phyloP scores from a whole-genome alignment of 2,797 vertebrate genomes.

The Galaxias olidus region DNA sequence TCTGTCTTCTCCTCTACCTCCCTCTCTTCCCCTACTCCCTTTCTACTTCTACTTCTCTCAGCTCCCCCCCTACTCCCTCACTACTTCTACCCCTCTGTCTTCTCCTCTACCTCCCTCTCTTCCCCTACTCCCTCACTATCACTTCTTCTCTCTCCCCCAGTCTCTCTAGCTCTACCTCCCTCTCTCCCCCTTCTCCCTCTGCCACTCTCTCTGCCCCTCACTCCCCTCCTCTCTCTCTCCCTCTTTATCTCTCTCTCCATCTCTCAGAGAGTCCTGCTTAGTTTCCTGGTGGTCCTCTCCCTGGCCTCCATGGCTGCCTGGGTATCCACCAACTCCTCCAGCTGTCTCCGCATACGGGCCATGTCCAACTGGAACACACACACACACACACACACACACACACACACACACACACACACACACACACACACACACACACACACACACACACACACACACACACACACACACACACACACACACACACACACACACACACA shows the following conservation, averaged over 20 bases:
- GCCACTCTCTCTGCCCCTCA: neutral
- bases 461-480: slow-evolving; percentile 6
- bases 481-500: neutral
- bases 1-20: neutral
- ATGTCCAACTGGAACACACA: slow-evolving; percentile 40
- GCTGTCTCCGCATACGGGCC: slow-evolving; percentile 42
- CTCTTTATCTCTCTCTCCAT: neutral
- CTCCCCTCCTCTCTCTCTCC: neutral
- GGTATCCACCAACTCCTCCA: slow-evolving; percentile 57
- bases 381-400: slow-evolving; percentile 14
- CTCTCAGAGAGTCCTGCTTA: slow-evolving; percentile 55
- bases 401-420: slow-evolving; percentile 10
- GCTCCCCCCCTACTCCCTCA: neutral
- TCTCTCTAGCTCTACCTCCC: neutral
- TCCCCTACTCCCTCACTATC: neutral
- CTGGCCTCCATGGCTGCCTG: slow-evolving; percentile 59
- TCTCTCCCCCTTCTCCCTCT: neutral
- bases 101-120: neutral
- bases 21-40: neutral
- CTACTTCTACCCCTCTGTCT: neutral
- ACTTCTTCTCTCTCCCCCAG: neutral
- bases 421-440: slow-evolving; percentile 12
- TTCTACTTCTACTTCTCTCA: neutral
- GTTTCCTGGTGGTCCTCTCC: slow-evolving; percentile 54
- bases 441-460: slow-evolving; percentile 6